Base-by-base conservation (phyloP, 2,113 vertebrate genomes). In the Gavialis gangeticus region DNA sequence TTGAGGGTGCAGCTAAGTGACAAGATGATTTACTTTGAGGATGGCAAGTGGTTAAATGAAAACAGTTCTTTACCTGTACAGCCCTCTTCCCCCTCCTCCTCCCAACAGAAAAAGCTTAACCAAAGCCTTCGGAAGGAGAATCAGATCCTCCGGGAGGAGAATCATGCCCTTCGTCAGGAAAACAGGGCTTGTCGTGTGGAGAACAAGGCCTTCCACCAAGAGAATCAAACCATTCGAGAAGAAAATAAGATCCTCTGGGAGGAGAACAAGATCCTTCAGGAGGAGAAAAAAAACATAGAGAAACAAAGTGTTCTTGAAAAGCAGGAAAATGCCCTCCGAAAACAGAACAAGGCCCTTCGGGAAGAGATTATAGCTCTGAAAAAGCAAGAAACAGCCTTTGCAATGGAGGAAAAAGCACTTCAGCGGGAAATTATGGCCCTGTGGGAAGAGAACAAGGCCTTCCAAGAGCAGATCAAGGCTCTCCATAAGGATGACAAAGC, bases 401-500 rank as follows among this genome's bases (percentile, higher is more conserved):
- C 86, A 76, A 95, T 90, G 3, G 83, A 96, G 24, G 63, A 28
- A 4, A 96, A 91, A 82, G 34, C 91, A 82, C 84, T 96, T 71
- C 77, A 94, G 15, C n/a, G 85, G 16, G 73, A 95, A 10, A 90
- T 95, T 79, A 81, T 25, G 34, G 90, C 85, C 81, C 71, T 96
- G 30, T 81, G 46, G 46, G 34, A 93, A 14, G 85, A 96, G 81
- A 87, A 87, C 63, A 93, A 91, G 34, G 87, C 69, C 18, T 91
- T 97, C n/a, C 87, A 93, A n/a, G 21, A 95, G 2, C 66, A 84
- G 34, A 27, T 84, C 86, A 92, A 90, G 22, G 73, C 54, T 64
- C 84, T 96, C 30, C 59, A 88, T 25, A 90, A 95, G 2, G 73
- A 93, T 30, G 94, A 67, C 14, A 76, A n/a, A 28, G 28, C 12